phyloP scores from a whole-genome alignment of 2,113 vertebrate species.

The Gavialis gangeticus region DNA sequence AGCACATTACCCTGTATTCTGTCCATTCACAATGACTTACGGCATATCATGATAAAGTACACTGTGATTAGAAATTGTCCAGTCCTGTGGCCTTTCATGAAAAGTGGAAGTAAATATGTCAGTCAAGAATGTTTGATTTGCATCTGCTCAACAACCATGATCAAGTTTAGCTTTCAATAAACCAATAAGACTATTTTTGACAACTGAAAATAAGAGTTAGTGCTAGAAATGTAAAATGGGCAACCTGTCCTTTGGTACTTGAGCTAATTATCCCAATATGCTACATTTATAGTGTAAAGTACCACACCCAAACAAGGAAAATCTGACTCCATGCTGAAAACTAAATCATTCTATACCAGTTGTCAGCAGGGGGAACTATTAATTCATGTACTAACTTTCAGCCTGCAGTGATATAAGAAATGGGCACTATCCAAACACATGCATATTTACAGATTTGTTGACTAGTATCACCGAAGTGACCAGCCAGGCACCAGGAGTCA shows the following conservation, averaged over 20 bases:
- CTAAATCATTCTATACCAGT: conserved; percentile 25
- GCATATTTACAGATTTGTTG: neutral
- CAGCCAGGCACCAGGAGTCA: neutral
- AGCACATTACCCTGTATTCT: neutral
- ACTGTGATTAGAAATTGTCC: conserved; percentile 50
- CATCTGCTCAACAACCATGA: neutral
- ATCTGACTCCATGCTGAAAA: conserved; percentile 17
- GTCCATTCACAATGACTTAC: conserved; percentile 15
- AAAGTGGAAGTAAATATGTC: conserved; percentile 23
- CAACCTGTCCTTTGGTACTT: neutral
- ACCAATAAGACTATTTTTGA: neutral
- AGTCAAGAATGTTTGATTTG: conserved; percentile 6
- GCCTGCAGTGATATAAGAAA: neutral
- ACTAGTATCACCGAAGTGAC: neutral
- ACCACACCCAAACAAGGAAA: conserved; percentile 4
- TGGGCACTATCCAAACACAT: neutral
- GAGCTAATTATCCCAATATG: conserved; percentile 41
- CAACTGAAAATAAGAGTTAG: neutral
- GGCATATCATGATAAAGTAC: neutral
- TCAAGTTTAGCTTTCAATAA: conserved; percentile 1
- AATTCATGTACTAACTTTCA: conserved; percentile 51
- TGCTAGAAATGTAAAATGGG: neutral
- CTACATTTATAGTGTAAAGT: conserved; percentile 24
- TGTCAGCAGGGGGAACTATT: conserved; percentile 62
- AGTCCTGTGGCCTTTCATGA: conserved; percentile 19